Evolutionary conservation across 2,888 invertebrate species (phyloP).

Genomic region (Hemaris fuciformis): DNA sequence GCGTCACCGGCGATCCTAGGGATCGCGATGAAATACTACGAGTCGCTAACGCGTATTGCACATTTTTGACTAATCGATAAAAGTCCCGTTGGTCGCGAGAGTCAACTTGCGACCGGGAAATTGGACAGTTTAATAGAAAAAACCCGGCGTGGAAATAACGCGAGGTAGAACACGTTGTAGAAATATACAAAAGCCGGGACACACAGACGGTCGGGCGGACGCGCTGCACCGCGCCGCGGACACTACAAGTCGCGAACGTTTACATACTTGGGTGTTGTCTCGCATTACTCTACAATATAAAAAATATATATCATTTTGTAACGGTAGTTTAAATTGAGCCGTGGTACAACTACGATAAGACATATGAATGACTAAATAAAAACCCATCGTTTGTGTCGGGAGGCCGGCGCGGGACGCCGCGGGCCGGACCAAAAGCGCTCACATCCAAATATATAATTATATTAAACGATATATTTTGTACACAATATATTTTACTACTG

Average conservation of each 20-base stretch:
- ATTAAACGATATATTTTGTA: conserved; percentile 55
- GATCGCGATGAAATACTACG: not conserved
- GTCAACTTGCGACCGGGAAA: not conserved
- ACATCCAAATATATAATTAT: conserved; percentile 41
- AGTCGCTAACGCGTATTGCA: conserved; percentile 4
- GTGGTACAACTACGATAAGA: not conserved
- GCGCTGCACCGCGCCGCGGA: not conserved
- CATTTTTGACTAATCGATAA: conserved; percentile 3
- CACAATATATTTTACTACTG: conserved; percentile 62
- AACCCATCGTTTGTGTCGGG: not conserved
- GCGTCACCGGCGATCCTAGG: not conserved
- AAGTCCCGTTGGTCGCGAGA: not conserved
- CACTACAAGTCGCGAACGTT: not conserved
- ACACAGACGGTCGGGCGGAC: not conserved
- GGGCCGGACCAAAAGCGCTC: conserved; percentile 26
- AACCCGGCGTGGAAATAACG: conserved; percentile 4
- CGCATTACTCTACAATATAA: conserved; percentile 9
- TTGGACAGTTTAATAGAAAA: conserved; percentile 1
- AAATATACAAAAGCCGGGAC: not conserved
- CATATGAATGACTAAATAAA: not conserved
- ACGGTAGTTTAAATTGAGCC: conserved; percentile 5
- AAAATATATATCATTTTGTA: conserved; percentile 11
- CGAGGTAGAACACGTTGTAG: not conserved
- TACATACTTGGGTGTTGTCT: not conserved
- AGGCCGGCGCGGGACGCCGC: not conserved